phyloP scores from a whole-genome alignment of 2,113 vertebrate species.

The Ctenodactylus gundi region DNA sequence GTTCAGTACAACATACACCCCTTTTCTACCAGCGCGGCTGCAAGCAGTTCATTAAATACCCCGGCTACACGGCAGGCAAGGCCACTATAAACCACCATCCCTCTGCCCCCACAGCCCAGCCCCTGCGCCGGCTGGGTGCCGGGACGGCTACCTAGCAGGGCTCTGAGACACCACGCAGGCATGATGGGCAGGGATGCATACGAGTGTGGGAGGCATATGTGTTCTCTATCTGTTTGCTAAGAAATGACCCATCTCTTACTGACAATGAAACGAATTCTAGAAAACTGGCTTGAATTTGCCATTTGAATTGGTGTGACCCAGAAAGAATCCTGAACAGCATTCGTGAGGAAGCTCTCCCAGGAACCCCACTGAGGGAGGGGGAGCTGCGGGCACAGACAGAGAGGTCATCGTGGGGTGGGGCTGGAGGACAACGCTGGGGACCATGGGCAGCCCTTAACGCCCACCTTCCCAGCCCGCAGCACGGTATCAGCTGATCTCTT shows the following conservation, averaged over 20 bases:
- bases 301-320: too few species aligned
- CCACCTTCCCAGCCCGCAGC: neutral
- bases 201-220: neutral
- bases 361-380: neutral
- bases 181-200: neutral
- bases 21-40: neutral
- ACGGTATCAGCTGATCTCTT: neutral
- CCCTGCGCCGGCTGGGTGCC: neutral
- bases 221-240: neutral
- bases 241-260: conserved; percentile 17
- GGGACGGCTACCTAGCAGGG: too few species aligned
- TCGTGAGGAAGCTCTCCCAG: neutral
- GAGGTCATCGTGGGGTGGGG: too few species aligned
- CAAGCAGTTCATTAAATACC: neutral
- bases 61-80: neutral
- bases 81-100: neutral
- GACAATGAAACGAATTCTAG: neutral
- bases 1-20: neutral
- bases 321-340: neutral
- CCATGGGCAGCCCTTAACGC: neutral
- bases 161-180: too few species aligned
- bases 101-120: neutral
- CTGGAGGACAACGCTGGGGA: neutral
- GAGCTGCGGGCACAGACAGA: neutral
- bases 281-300: neutral